Evolutionary conservation across 2,113 vertebrate genomes (phyloP).

Genomic region (Nicator chloris): DNA sequence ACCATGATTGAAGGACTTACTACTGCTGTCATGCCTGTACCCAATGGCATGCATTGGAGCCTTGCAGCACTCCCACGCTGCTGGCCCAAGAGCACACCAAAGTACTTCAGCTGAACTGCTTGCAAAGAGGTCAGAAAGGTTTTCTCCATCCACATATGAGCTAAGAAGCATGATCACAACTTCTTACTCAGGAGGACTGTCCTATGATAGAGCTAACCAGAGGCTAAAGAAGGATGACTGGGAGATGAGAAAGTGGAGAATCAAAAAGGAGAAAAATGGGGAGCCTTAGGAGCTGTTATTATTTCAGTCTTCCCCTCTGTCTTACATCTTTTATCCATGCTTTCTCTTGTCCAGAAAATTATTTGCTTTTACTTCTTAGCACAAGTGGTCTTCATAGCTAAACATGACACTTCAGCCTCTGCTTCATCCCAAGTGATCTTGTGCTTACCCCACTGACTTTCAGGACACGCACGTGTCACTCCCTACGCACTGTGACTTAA

Average conservation of each 20-base stretch:
- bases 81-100: background rate
- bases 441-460: background rate
- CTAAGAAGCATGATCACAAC: background rate
- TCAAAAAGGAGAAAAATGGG: background rate
- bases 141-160: background rate
- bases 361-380: background rate
- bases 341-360: background rate
- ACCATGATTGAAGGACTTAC: background rate
- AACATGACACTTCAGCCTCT: background rate
- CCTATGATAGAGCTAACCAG: background rate
- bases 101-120: background rate
- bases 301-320: background rate
- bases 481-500: background rate
- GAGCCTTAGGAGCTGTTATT: background rate
- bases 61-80: background rate
- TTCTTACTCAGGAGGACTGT: background rate
- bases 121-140: background rate
- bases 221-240: background rate
- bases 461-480: background rate
- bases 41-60: background rate
- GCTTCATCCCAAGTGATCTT: background rate
- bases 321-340: background rate
- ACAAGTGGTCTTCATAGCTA: background rate
- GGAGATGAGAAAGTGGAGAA: background rate
- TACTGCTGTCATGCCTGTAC: background rate